phyloP scores from a whole-genome alignment of 2,888 invertebrate genomes.

The Hypolimnas misippus region DNA sequence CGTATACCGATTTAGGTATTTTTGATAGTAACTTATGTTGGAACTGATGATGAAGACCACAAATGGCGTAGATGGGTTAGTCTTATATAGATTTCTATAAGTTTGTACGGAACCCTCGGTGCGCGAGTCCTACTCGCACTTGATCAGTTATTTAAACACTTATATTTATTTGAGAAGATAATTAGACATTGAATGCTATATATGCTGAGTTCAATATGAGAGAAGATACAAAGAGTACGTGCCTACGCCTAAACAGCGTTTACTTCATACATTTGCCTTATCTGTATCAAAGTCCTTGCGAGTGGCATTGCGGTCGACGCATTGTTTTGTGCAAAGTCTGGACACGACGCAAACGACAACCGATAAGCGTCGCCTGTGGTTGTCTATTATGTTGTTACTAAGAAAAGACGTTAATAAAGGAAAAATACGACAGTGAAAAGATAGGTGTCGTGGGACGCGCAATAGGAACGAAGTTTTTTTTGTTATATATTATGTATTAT shows the following conservation, averaged over 20 bases:
- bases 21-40: too few species aligned
- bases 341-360: conserved; percentile 9
- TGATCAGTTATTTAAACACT: too few species aligned
- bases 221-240: background rate
- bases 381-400: background rate
- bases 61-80: too few species aligned
- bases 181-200: background rate
- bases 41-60: too few species aligned
- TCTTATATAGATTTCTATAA: too few species aligned
- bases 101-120: too few species aligned
- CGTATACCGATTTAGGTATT: too few species aligned
- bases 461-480: too few species aligned
- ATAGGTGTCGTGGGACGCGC: too few species aligned
- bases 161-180: too few species aligned
- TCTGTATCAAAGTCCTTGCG: conserved; percentile 66
- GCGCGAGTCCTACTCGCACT: too few species aligned
- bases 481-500: too few species aligned
- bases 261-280: conserved; percentile 32
- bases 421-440: background rate
- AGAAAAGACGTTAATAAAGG: background rate
- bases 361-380: conserved; percentile 10
- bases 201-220: background rate
- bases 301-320: conserved; percentile 55
- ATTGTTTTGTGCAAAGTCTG: conserved; percentile 8
- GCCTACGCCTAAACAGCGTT: conserved; percentile 3